phyloP scores from a whole-genome alignment of 2,113 vertebrate genomes.

The Myocastor coypus region DNA sequence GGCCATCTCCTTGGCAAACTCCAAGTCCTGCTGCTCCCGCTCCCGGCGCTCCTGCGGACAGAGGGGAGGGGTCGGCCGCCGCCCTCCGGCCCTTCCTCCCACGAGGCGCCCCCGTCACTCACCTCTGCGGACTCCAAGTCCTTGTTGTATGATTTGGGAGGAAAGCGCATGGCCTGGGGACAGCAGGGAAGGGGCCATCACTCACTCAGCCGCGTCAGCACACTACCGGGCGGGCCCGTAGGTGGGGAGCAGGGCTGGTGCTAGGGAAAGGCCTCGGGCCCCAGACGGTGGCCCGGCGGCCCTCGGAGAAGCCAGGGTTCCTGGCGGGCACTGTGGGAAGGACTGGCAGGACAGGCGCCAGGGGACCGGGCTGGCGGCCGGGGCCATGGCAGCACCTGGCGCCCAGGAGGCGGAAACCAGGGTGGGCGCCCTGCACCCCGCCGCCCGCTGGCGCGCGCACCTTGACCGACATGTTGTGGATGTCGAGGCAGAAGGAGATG shows the following conservation, averaged over 20 bases:
- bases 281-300: too few relatives aligned
- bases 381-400: too few relatives aligned
- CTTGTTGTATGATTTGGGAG: slow-evolving; percentile 99
- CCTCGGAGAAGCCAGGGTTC: too few relatives aligned
- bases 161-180: slow-evolving; percentile 97
- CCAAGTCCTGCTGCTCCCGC: slow-evolving; percentile 98
- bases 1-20: slow-evolving; percentile 99
- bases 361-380: too few relatives aligned
- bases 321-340: too few relatives aligned
- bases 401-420: too few relatives aligned
- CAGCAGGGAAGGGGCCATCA: neutral
- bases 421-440: too few relatives aligned
- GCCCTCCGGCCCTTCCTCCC: too few relatives aligned
- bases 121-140: slow-evolving; percentile 99
- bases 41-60: slow-evolving; percentile 94
- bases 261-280: too few relatives aligned
- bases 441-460: slow-evolving; percentile 79
- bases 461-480: slow-evolving; percentile 99
- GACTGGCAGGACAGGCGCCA: too few relatives aligned
- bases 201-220: too few relatives aligned
- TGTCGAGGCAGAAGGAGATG: slow-evolving; percentile 98
- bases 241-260: neutral
- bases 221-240: neutral
- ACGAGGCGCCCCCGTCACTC: slow-evolving; percentile 59
- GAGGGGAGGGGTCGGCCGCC: neutral